Conservation (phyloP, 2,113 vertebrate species). For the Phaethornis superciliosus region DNA sequence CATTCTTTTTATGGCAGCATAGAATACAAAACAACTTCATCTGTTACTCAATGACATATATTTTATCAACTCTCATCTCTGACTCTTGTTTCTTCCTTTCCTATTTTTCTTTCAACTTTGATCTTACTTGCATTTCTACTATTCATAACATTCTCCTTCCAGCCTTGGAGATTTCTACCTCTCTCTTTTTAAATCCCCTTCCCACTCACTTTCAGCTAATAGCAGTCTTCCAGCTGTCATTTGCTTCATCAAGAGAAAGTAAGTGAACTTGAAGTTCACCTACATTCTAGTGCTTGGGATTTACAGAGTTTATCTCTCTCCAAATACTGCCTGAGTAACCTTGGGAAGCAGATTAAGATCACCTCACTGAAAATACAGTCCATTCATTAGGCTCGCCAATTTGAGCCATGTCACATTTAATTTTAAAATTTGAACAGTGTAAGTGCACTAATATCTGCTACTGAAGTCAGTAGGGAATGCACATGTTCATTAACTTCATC, state of each 20-base stretch:
- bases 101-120: background rate
- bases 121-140: background rate
- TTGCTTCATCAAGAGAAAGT: background rate
- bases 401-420: background rate
- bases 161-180: background rate
- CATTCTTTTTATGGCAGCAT: background rate
- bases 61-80: background rate
- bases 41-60: background rate
- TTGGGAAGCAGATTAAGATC: background rate
- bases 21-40: background rate
- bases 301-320: background rate
- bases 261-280: background rate
- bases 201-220: background rate
- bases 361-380: background rate
- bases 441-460: fast-evolving
- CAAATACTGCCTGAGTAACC: background rate
- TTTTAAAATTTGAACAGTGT: background rate
- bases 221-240: background rate
- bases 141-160: background rate
- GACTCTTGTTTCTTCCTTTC: background rate
- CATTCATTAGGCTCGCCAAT: background rate
- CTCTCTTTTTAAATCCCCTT: background rate
- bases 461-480: background rate
- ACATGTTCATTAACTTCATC: background rate
- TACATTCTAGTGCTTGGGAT: background rate